Base-by-base conservation (phyloP, 1,140 invertebrate species). In the Trichoplusia ni region DNA sequence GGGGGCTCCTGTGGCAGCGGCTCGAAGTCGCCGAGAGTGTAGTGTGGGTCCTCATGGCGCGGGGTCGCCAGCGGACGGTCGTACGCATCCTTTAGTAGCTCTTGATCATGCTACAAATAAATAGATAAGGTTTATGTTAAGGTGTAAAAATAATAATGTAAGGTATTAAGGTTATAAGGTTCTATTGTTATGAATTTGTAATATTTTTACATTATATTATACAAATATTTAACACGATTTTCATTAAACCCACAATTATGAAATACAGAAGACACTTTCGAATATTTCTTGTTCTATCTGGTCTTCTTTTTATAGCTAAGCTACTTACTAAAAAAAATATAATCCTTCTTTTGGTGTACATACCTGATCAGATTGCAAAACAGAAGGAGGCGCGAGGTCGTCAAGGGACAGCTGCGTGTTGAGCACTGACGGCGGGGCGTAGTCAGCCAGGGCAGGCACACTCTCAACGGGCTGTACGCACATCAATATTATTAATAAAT, bases 341-440 rank as follows among this genome's bases (percentile, higher is more conserved):
- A 7, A 6, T 7, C 9, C 5, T 13, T 2, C 16, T 13, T 16
- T 1, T 0, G 5, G 11, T 6, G 7, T 6, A 38, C 14, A 2
- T 76, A 90, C 88, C 81, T 89, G 85, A 69, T 91, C 88, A 6
- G 75, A 31, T 63, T 90, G 89, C 63, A 91, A 64, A 8, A 91
- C 82, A 3, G 90, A 91, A 3, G 90, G 90, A 19, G 90, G 90
- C 2, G 89, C 90, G 1, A 90, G 71, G 70, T 91, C 90, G 42
- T 91, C 90, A 4, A 91, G 74, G 5, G 90, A 90, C 33, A 91
- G 75, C 65, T 91, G 89, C 19, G 90, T 90, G 78, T 90, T 90
- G 53, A 91, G 83, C 23, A 90, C 84, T 0, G 89, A 89, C 0
- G 86, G 85, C 2, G 89, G 89, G 11, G 86, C 86, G 65, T 90